Percentiles rank a stretch among this genome's conserved stretches.
phyloP scores from a whole-genome alignment of 2,797 vertebrate species.

The Gambusia yucatana region DNA sequence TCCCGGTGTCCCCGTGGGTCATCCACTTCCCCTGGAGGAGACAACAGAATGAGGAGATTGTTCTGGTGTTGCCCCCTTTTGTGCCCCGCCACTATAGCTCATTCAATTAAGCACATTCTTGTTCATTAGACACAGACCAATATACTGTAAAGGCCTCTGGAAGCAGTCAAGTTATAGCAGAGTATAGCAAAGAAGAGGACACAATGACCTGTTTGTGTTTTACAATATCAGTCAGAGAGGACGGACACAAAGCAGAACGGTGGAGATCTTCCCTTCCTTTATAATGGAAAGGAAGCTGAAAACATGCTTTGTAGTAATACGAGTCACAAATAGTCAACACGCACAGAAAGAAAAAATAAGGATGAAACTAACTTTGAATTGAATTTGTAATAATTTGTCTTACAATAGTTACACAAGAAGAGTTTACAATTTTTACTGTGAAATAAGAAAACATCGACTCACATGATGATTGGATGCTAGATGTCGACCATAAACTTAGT shows the following conservation, averaged over 20 bases:
- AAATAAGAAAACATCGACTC: not conserved
- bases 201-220: slow-evolving; percentile 63
- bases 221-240: slow-evolving; percentile 63
- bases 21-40: slow-evolving; percentile 48
- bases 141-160: slow-evolving; percentile 22
- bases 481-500: not conserved
- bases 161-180: slow-evolving; percentile 49
- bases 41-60: slow-evolving; percentile 67
- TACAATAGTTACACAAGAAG: not conserved
- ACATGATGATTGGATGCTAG: not conserved
- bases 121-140: slow-evolving; percentile 52
- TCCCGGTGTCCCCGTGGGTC: slow-evolving; percentile 57
- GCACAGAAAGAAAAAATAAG: not conserved
- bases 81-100: slow-evolving; percentile 17
- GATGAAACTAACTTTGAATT: slow-evolving; percentile 5
- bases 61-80: slow-evolving; percentile 56
- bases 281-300: slow-evolving; percentile 31
- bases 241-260: slow-evolving; percentile 37
- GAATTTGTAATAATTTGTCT: slow-evolving; percentile 4
- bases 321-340: slow-evolving; percentile 17
- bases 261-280: slow-evolving; percentile 52
- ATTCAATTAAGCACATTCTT: slow-evolving; percentile 71
- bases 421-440: not conserved
- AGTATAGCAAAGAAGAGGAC: slow-evolving; percentile 30
- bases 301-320: slow-evolving; percentile 1